A percentile compares a stretch with the other conserved stretches of the same genome.
These are phyloP conservation scores for Dascyllus trimaculatus DNA, from an alignment of 2,113 vertebrate genomes.

Conservation along the genomic window DNA sequence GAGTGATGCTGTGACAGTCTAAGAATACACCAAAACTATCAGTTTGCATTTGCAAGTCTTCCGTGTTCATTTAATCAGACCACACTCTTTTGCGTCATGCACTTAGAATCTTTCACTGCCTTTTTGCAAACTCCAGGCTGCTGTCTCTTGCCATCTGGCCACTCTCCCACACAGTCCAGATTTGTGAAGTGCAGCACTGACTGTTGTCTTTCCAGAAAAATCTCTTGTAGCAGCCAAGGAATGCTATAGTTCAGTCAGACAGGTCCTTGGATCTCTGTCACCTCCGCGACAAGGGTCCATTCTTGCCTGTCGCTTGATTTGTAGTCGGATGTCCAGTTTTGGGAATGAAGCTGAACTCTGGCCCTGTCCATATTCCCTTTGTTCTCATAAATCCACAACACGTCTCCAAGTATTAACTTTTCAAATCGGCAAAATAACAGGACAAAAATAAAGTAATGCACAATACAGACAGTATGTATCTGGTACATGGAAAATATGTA, in stretches of 20 bases:
- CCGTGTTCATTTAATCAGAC: conserved; percentile 33
- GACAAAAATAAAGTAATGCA: neutral
- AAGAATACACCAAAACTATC: conserved; percentile 6
- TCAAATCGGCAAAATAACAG: neutral
- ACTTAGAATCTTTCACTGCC: conserved; percentile 50
- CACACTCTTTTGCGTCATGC: conserved; percentile 48
- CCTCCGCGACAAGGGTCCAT: conserved; percentile 3
- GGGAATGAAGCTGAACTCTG: conserved; percentile 10
- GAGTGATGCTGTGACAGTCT: neutral
- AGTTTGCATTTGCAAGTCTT: conserved; percentile 18
- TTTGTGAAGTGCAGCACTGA: conserved; percentile 72
- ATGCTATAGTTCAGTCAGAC: conserved; percentile 33
- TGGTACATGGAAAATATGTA: neutral
- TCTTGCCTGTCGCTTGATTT: conserved; percentile 18
- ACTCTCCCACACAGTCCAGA: conserved; percentile 75
- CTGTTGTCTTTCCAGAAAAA: conserved; percentile 61
- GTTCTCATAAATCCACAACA: neutral
- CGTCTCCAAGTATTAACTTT: neutral
- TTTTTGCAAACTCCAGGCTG: conserved; percentile 67
- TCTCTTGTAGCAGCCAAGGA: conserved; percentile 41
- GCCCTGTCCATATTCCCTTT: neutral
- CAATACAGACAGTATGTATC: neutral
- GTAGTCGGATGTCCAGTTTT: conserved; percentile 16
- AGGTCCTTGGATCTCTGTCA: conserved; percentile 47
- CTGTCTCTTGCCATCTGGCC: conserved; percentile 73